Percentiles rank a stretch among this genome's conserved stretches.
phyloP scores from a whole-genome alignment of 2,113 vertebrate species.

The Chamaetylas fuelleborni region DNA sequence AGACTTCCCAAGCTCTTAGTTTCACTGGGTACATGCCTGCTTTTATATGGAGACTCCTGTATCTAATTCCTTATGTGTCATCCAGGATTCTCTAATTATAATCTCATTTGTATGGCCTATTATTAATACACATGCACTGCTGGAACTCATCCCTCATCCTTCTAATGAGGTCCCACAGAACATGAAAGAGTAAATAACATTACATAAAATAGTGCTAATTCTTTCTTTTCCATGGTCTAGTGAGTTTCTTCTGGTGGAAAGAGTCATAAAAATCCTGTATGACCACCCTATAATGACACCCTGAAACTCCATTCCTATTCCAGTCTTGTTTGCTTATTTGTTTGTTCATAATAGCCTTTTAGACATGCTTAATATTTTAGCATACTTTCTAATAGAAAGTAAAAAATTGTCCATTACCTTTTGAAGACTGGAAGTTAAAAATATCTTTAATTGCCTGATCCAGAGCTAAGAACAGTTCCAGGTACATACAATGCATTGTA shows the following conservation, averaged over 20 bases:
- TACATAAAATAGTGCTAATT: not conserved
- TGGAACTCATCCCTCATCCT: not conserved
- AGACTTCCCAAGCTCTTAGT: not conserved
- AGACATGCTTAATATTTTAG: not conserved
- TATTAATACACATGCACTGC: not conserved
- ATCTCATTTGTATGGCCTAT: constrained; percentile 24
- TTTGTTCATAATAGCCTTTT: not conserved
- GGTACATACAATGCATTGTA: not conserved
- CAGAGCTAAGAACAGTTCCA: not conserved
- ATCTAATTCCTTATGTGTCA: not conserved
- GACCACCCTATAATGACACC: not conserved
- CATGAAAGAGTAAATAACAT: not conserved
- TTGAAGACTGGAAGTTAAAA: not conserved
- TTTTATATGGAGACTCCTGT: not conserved
- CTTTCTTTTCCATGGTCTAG: not conserved
- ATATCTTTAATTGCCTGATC: not conserved
- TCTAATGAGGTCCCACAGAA: not conserved
- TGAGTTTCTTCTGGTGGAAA: not conserved
- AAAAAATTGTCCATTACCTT: not conserved
- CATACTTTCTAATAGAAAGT: not conserved
- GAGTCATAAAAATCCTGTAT: not conserved
- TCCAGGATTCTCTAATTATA: constrained; percentile 4
- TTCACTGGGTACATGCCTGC: not conserved
- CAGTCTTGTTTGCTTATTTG: not conserved
- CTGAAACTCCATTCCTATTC: not conserved